These are phyloP conservation scores for Rafetus swinhoei DNA, from an alignment of 2,113 vertebrate species.

Conservation along the genomic window DNA sequence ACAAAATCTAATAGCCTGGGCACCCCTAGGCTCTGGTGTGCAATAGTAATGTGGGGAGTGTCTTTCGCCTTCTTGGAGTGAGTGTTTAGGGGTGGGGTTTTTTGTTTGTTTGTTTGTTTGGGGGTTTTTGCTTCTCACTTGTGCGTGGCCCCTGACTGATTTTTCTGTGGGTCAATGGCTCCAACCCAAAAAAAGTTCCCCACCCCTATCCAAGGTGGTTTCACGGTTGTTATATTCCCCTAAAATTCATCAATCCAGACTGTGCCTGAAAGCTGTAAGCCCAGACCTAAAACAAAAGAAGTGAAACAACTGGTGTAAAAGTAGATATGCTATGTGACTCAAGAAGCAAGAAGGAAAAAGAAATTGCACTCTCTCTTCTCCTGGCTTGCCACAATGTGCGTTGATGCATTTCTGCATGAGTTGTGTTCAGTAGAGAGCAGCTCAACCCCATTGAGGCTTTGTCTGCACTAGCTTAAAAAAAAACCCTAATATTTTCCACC, in stretches of 20 bases:
- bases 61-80: too few relatives aligned
- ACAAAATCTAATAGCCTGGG: too few relatives aligned
- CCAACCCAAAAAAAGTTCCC: too few relatives aligned
- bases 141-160: too few relatives aligned
- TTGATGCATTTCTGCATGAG: background rate
- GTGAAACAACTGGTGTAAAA: background rate
- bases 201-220: background rate
- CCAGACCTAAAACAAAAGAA: background rate
- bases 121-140: too few relatives aligned
- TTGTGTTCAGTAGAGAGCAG: background rate
- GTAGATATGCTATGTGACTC: background rate
- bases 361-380: conserved; percentile 3
- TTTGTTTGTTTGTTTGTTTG: too few relatives aligned
- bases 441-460: background rate
- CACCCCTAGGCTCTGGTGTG: too few relatives aligned
- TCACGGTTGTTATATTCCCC: background rate
- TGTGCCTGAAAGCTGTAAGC: background rate
- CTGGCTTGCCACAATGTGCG: background rate
- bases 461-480: background rate
- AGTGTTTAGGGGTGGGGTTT: too few relatives aligned
- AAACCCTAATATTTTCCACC: background rate
- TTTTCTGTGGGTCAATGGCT: too few relatives aligned
- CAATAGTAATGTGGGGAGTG: too few relatives aligned
- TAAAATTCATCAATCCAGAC: background rate
- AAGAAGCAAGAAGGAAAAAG: background rate